A percentile compares a stretch with the other conserved stretches of the same genome.
These are phyloP conservation scores for Toxotes lorentzi DNA, from an alignment of 2,797 vertebrate genomes.

Conservation along the genomic window DNA sequence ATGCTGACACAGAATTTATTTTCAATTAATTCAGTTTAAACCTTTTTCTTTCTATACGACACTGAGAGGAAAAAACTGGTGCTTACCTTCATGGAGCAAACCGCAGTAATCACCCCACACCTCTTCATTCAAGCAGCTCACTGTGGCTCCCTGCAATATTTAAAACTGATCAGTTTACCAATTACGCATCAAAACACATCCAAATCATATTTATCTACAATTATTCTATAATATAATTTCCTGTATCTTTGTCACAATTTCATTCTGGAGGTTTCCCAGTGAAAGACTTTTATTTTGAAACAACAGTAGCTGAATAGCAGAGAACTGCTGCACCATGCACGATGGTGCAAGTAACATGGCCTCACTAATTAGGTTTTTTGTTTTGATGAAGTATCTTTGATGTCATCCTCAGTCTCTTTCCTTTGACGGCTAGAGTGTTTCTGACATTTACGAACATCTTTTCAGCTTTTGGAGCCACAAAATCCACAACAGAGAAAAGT, in stretches of 20 bases:
- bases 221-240: background rate
- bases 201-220: background rate
- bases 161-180: slow-evolving; percentile 22
- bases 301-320: background rate
- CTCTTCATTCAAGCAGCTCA: slow-evolving; percentile 13
- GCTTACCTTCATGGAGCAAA: slow-evolving; percentile 35
- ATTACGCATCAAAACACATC: background rate
- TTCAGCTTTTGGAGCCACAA: background rate
- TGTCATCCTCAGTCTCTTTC: background rate
- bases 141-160: slow-evolving; percentile 25
- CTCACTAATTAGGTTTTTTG: background rate
- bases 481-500: background rate
- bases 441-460: background rate
- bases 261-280: background rate
- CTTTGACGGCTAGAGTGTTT: background rate
- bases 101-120: background rate
- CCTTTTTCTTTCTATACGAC: background rate
- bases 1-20: background rate
- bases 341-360: background rate
- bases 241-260: background rate
- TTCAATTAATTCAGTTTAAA: no score
- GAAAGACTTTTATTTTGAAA: slow-evolving; percentile 13
- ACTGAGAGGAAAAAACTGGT: background rate
- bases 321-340: background rate
- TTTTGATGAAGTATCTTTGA: background rate